Evolutionary conservation across 2,113 vertebrate species (phyloP), one percentile per base, ranked within the genome.

Genomic region (Capra hircus): DNA sequence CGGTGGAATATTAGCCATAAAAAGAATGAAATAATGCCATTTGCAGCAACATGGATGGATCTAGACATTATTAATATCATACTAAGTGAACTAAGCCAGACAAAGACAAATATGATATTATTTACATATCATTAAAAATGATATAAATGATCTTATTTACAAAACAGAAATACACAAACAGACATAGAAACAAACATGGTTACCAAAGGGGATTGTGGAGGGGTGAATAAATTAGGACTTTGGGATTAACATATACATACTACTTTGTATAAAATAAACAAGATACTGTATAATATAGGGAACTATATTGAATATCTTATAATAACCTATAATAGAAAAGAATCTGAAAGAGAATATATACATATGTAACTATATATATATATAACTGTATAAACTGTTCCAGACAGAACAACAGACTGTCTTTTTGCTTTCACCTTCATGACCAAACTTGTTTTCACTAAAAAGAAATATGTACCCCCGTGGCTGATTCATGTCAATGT

Each of bases 401-500:
- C 19, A 71, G 19, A 71, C n/a, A 40, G 67, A 40, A 71, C 64
- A 36, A 36, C n/a, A 71, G n/a, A 36, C n/a, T 23, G n/a, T 23
- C n/a, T 12, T 71, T 71, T 23, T 71, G 67, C n/a, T 40, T 71
- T 71, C 67, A 71, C 19, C n/a, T 71, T 71, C 67, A 23, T 71
- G n/a, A 71, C n/a, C 67, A 40, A 71, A 71, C 5, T 40, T 71
- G 15, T 64, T 71, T 71, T 71, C 67, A 40, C 19, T 40, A 71
- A 36, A 40, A 71, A 71, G 19, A 71, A 36, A 40, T n/a, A 40
- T 13, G 36, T 23, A 40, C 19, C 40, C n/a, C 67, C 0, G 0
- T 74, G 67, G n/a, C 67, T 74, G 67, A 74, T 74, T 71, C 67
- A 36, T 40, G 9, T 71, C 19, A 71, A 23, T 12, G n/a, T 71